phyloP scores from a whole-genome alignment of 2,888 invertebrate genomes.

The Hydraecia micacea region DNA sequence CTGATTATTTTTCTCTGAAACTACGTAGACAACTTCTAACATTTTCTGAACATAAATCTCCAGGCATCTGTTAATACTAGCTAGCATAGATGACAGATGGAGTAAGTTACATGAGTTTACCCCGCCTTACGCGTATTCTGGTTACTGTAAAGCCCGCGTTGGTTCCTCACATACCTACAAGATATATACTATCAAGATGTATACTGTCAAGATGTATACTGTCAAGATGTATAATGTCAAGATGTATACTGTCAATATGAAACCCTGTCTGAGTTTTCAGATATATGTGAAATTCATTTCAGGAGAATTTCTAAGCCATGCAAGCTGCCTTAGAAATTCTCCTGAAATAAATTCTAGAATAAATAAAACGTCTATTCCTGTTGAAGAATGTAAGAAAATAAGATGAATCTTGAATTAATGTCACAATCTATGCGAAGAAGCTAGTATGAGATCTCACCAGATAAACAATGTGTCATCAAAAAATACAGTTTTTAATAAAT shows the following conservation, averaged over 20 bases:
- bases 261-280: background rate
- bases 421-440: constrained; percentile 5
- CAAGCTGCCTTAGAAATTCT: background rate
- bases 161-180: no score
- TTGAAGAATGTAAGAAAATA: constrained; percentile 16
- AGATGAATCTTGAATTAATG: background rate
- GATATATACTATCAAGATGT: no score
- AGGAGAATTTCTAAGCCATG: background rate
- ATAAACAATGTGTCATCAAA: constrained; percentile 35
- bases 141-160: background rate
- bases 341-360: background rate
- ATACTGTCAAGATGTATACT: no score
- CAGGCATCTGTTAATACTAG: background rate
- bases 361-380: background rate
- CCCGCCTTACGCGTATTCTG: background rate
- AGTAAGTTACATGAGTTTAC: background rate
- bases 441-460: constrained; percentile 28
- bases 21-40: background rate
- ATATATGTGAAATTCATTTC: constrained; percentile 4
- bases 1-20: background rate
- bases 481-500: constrained; percentile 33
- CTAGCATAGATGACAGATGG: background rate
- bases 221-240: no score
- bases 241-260: background rate
- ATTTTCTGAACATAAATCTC: background rate